Base-by-base conservation (phyloP, 92 coral and sea anemone genomes). In the Bergia sp. region DNA sequence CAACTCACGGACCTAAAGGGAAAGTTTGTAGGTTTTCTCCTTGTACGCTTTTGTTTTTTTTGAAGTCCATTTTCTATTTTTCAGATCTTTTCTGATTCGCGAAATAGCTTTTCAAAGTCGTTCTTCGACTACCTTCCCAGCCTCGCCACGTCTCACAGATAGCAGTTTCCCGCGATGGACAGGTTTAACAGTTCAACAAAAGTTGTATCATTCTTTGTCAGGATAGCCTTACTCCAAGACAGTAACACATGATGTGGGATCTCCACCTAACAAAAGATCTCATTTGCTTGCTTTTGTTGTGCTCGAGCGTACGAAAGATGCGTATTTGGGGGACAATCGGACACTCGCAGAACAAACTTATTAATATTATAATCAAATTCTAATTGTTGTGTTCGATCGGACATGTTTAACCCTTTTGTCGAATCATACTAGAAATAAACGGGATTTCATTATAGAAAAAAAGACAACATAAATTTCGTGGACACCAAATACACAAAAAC, bases 211-310 rank as follows among this genome's bases (percentile, higher is more conserved):
- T 65, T 82, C 4, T 82, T 16, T 82, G 41, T 57, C 20, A 12
- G 37, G 1, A 64, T n/a, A n/a, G 21, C 39, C 21, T 64, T 40
- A 37, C 42, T 64, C 86, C 86, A 66, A 12, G 86, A 82, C 10
- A 82, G 29, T 13, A 82, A 2, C 21, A 82, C 76, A 47, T 20
- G 66, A 39, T 82, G n/a, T 20, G 77, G 86, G 36, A 66, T 66
- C 3, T 82, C 76, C 38, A 82, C 29, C 76, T 64, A 82, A 66
- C 86, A 41, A 82, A 82, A 82, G 16, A 65, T 66, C 53, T 41
- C 61, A 15, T 10, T 64, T 7, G 86, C 72, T 71, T 61, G 86
- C 13, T 23, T 40, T 41, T 82, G 86, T 65, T 82, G 86, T 18
- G 74, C 75, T 15, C 86, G 38, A 82, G 29, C 39, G 40, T 82